These are phyloP conservation scores for Drosophila santomea DNA, from an alignment of 1,140 invertebrate genomes.

Conservation along the genomic window DNA sequence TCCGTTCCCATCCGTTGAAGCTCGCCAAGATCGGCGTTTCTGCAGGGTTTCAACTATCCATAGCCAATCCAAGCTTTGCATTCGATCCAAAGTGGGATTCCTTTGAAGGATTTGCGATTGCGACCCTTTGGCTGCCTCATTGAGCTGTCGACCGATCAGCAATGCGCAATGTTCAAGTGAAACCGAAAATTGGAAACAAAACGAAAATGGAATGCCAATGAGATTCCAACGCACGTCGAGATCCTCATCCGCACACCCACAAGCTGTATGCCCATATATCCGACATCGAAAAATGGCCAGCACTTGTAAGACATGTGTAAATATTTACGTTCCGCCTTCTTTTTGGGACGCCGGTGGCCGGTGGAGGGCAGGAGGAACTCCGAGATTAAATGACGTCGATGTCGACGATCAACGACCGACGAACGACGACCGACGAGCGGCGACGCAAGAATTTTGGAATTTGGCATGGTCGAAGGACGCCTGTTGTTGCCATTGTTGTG, in stretches of 20 bases:
- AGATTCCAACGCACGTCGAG: constrained; percentile 61
- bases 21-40: background rate
- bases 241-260: constrained; percentile 1
- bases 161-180: constrained; percentile 19
- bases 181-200: constrained; percentile 30
- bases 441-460: constrained; percentile 82
- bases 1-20: background rate
- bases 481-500: constrained; percentile 51
- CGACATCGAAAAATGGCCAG: constrained; percentile 72
- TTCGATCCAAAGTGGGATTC: background rate
- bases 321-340: constrained; percentile 68
- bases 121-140: constrained; percentile 2
- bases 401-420: constrained; percentile 73
- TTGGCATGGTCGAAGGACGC: constrained; percentile 79
- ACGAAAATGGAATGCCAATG: constrained; percentile 67
- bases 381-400: constrained; percentile 63
- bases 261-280: constrained; percentile 21
- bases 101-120: too few species aligned
- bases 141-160: constrained; percentile 16
- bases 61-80: background rate
- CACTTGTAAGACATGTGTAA: constrained; percentile 79
- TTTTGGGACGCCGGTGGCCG: background rate
- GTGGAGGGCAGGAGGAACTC: constrained; percentile 11
- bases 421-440: constrained; percentile 73
- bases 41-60: too few species aligned